These are phyloP conservation scores for Recurvirostra avosetta DNA, from an alignment of 2,113 vertebrate species.

Conservation along the genomic window DNA sequence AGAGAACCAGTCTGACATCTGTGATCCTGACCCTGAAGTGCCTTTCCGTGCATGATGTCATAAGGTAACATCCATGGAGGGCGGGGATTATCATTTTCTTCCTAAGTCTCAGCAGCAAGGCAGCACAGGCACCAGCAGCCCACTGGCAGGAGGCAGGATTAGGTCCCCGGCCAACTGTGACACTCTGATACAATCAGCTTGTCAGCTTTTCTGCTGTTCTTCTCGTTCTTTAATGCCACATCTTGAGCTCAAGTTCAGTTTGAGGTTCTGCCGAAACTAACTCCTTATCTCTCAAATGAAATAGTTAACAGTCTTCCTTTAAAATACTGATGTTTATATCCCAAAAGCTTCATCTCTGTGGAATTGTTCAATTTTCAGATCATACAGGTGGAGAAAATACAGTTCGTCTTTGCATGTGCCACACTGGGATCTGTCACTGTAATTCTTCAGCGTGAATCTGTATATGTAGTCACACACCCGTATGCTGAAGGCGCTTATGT, in stretches of 20 bases:
- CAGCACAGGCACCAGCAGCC: neutral
- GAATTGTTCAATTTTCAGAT: neutral
- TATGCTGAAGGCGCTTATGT: neutral
- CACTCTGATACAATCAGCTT: neutral
- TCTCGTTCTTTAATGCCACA: neutral
- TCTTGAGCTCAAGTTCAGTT: neutral
- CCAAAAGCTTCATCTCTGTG: neutral
- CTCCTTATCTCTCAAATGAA: neutral
- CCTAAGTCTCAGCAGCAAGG: neutral
- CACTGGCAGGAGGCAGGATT: neutral
- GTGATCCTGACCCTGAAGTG: conserved; percentile 95
- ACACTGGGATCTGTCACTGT: neutral
- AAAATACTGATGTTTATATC: neutral
- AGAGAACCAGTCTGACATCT: conserved; percentile 88
- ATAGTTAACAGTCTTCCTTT: rapidly evolving
- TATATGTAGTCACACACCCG: rapidly evolving
- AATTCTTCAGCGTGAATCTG: neutral
- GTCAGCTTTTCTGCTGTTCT: neutral
- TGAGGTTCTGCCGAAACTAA: neutral
- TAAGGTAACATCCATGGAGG: conserved; percentile 78
- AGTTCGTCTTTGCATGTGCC: neutral
- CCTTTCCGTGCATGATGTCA: conserved; percentile 92
- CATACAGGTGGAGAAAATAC: neutral
- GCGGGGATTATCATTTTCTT: neutral
- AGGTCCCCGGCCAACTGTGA: neutral